Evolutionary conservation across 1,140 invertebrate genomes (phyloP).

Genomic region (Drosophila jambulina): DNA sequence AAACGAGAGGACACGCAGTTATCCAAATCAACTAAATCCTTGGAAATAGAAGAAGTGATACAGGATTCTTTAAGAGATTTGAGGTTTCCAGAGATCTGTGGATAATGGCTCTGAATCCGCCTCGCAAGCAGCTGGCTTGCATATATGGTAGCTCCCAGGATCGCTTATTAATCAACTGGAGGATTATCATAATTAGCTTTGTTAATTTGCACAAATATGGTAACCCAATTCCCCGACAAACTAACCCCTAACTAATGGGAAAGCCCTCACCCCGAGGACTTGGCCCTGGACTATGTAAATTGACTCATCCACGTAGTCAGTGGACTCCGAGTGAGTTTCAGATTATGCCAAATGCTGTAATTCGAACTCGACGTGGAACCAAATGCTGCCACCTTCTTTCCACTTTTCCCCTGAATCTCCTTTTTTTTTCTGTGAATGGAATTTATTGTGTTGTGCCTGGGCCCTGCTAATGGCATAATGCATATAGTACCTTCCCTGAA

Average conservation of each 20-base stretch:
- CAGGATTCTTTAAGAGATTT: slow-evolving; percentile 4
- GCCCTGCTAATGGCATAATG: slow-evolving; percentile 80
- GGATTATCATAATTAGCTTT: slow-evolving; percentile 49
- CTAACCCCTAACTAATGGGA: slow-evolving; percentile 37
- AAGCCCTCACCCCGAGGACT: not conserved
- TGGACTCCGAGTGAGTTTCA: slow-evolving; percentile 45
- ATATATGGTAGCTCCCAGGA: too few species aligned
- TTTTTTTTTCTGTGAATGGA: slow-evolving; percentile 42
- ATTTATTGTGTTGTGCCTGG: slow-evolving; percentile 58
- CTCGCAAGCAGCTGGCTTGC: slow-evolving; percentile 8
- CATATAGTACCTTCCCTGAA: slow-evolving; percentile 41
- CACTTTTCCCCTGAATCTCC: slow-evolving; percentile 26
- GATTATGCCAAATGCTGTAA: slow-evolving; percentile 69
- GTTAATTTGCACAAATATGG: slow-evolving; percentile 38
- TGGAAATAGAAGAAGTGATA: slow-evolving; percentile 25
- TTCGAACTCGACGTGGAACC: slow-evolving; percentile 61
- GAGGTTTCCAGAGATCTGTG: not conserved
- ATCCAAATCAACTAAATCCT: slow-evolving; percentile 36
- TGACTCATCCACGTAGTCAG: slow-evolving; percentile 42
- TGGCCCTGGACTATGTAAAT: slow-evolving; percentile 43
- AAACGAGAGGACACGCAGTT: slow-evolving; percentile 57
- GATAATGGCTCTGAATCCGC: not conserved
- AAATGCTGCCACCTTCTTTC: slow-evolving; percentile 32
- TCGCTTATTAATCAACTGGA: slow-evolving; percentile 23
- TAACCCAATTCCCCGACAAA: slow-evolving; percentile 13